A percentile compares a stretch with the other conserved stretches of the same genome.
Conservation (phyloP, 2,888 invertebrate species). For the Metallyticus violacea region DNA sequence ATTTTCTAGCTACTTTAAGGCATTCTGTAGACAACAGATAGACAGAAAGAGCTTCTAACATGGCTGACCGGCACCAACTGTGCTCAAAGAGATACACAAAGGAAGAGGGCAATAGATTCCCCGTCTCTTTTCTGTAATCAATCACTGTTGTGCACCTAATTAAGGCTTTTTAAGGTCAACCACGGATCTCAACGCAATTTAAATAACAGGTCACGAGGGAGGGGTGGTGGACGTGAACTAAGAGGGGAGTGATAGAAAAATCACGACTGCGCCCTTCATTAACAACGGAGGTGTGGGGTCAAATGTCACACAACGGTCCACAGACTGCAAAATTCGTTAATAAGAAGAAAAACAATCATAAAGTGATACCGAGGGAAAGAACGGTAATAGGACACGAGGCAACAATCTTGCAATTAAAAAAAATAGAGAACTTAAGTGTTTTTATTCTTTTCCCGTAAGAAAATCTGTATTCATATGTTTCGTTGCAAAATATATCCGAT, state of each 20-base stretch:
- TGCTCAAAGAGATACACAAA: background rate
- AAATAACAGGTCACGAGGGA: conserved; percentile 26
- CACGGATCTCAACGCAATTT: conserved; percentile 28
- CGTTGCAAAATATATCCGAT: too few relatives aligned
- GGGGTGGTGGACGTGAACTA: background rate
- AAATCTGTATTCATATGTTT: too few relatives aligned
- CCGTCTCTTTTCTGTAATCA: conserved; percentile 15
- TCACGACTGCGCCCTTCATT: conserved; percentile 19
- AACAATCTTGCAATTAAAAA: too few relatives aligned
- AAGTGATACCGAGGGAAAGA: background rate
- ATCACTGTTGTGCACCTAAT: conserved; percentile 22
- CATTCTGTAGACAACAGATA: background rate
- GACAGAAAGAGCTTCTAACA: background rate
- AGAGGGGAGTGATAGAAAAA: conserved; percentile 7
- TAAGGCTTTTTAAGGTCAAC: conserved; percentile 27
- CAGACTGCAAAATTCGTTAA: conserved; percentile 13
- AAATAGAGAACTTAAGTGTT: too few relatives aligned
- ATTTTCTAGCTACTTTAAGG: background rate
- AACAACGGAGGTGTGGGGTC: conserved; percentile 17
- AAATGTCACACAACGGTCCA: conserved; percentile 12
- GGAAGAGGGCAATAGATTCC: background rate
- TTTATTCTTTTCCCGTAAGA: too few relatives aligned
- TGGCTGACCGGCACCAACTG: background rate
- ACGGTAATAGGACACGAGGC: background rate
- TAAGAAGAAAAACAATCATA: background rate